Percentiles rank a stretch among this genome's conserved stretches.
Conservation (phyloP, 2,113 vertebrate species). For the Gila orcuttii region DNA sequence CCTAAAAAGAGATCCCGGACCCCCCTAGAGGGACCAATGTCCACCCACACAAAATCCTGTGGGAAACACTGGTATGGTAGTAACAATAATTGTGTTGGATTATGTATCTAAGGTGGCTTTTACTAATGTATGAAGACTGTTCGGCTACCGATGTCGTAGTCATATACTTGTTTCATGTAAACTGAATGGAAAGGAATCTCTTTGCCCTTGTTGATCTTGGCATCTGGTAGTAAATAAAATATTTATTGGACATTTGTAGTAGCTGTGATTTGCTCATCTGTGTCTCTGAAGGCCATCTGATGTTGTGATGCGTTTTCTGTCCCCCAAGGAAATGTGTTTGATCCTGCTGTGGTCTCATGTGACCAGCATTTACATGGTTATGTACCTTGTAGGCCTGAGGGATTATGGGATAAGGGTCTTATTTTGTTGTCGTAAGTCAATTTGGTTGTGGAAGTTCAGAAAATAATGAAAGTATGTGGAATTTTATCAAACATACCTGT, state of each 20-base stretch:
- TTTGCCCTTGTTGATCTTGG: not conserved
- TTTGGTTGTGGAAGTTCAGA: not conserved
- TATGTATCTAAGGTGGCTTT: not conserved
- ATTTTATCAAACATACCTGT: not conserved
- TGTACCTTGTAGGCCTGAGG: not conserved
- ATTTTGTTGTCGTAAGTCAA: not conserved
- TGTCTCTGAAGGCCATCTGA: not conserved
- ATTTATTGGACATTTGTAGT: conserved; percentile 29
- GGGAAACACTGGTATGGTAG: too few relatives aligned
- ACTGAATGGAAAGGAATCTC: not conserved
- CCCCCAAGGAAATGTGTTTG: not conserved
- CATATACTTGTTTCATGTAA: conserved; percentile 5
- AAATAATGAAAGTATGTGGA: not conserved
- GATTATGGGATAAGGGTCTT: not conserved
- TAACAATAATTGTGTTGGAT: too few relatives aligned
- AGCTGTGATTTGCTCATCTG: conserved; percentile 12
- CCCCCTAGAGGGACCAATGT: too few relatives aligned
- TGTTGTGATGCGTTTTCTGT: not conserved
- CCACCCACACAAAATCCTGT: too few relatives aligned
- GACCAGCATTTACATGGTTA: conserved; percentile 7
- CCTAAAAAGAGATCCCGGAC: too few relatives aligned
- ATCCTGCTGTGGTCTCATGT: not conserved
- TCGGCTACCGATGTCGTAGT: not conserved
- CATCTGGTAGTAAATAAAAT: conserved; percentile 8
- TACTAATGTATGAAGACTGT: not conserved